A percentile compares a stretch with the other conserved stretches of the same genome.
These are phyloP conservation scores for fruit fly (Drosophila melanogaster) DNA, from an alignment of 1,140 invertebrate genomes.

Conservation along the genomic window DNA sequence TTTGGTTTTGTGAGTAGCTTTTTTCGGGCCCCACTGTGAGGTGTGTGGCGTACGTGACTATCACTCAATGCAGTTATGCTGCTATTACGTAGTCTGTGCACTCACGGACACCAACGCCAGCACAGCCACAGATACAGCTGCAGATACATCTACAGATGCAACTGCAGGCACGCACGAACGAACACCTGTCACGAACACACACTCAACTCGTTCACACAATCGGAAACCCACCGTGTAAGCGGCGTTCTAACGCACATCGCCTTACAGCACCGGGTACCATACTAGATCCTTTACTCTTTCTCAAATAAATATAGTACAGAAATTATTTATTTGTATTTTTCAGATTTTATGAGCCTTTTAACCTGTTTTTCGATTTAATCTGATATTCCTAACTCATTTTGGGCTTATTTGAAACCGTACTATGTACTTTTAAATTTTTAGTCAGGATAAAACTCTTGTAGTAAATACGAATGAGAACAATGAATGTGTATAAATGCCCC, in stretches of 20 bases:
- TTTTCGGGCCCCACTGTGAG: slow-evolving; percentile 29
- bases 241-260: slow-evolving; percentile 45
- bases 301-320: neutral
- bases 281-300: neutral
- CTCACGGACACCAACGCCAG: slow-evolving; percentile 28
- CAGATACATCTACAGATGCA: slow-evolving; percentile 8
- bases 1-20: slow-evolving; percentile 32
- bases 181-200: slow-evolving; percentile 68
- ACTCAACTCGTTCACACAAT: slow-evolving; percentile 9
- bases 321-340: neutral
- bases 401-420: no score
- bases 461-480: no score
- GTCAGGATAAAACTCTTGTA: no score
- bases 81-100: slow-evolving; percentile 76
- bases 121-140: slow-evolving; percentile 14
- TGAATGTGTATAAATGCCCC: no score
- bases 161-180: slow-evolving; percentile 53
- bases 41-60: slow-evolving; percentile 73
- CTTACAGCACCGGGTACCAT: slow-evolving; percentile 2
- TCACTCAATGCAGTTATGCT: slow-evolving; percentile 71
- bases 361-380: no score
- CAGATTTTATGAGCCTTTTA: no score
- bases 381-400: no score
- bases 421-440: no score
- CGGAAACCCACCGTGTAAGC: slow-evolving; percentile 16